Evolutionary conservation across 1,140 invertebrate species (phyloP).

Genomic region (Matsumurasca onukii): DNA sequence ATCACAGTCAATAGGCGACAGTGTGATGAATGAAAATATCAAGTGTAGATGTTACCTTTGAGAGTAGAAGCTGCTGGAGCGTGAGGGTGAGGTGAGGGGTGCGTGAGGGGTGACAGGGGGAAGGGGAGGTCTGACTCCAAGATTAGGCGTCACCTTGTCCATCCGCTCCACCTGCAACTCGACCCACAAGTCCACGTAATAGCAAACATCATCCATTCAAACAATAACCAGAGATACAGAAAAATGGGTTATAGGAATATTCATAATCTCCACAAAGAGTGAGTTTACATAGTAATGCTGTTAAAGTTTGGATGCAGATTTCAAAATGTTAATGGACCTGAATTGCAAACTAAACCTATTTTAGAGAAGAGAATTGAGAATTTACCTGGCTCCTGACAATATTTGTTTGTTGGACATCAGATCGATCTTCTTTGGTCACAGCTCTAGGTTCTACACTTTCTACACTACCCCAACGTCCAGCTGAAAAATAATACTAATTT

Average conservation of each 20-base stretch:
- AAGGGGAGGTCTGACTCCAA: conserved; percentile 63
- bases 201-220: background rate
- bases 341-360: too few species aligned
- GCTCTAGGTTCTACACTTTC: conserved; percentile 46
- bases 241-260: too few species aligned
- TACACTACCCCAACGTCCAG: conserved; percentile 57
- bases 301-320: too few species aligned
- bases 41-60: conserved; percentile 41
- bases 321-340: too few species aligned
- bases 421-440: conserved; percentile 43
- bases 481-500: conserved; percentile 47
- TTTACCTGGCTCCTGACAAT: conserved; percentile 45
- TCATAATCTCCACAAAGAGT: too few species aligned
- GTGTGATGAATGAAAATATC: too few species aligned
- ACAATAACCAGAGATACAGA: too few species aligned
- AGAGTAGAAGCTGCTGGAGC: conserved; percentile 47
- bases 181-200: conserved; percentile 17
- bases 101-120: conserved; percentile 52
- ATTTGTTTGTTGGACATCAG: conserved; percentile 43
- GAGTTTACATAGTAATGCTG: too few species aligned
- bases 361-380: too few species aligned
- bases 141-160: conserved; percentile 42
- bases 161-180: conserved; percentile 50
- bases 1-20: too few species aligned
- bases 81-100: conserved; percentile 39